Evolutionary conservation across 2,888 invertebrate species (phyloP).

Genomic region (Cotesia congregata): DNA sequence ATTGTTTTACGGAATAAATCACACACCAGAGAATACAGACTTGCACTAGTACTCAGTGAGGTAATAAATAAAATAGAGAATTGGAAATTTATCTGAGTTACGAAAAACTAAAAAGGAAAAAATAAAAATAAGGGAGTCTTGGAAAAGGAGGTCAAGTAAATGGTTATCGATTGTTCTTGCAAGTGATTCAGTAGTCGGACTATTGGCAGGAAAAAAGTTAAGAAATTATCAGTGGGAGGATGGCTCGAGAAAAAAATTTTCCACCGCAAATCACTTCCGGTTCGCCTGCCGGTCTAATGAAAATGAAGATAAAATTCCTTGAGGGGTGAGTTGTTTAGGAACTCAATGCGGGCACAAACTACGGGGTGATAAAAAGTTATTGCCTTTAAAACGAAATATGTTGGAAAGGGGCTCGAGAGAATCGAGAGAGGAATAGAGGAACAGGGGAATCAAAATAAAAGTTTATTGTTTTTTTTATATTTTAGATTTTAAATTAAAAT

Average conservation of each 20-base stretch:
- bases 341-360: neutral
- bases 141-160: conserved; percentile 2
- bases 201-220: conserved; percentile 34
- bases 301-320: conserved; percentile 54
- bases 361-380: neutral
- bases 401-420: too few species aligned
- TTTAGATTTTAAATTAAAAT: neutral
- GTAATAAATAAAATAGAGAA: neutral
- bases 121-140: conserved; percentile 1
- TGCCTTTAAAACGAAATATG: neutral
- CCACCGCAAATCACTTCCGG: conserved; percentile 64
- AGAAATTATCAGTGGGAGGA: conserved; percentile 6
- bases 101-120: neutral
- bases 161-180: conserved; percentile 16
- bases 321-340: conserved; percentile 57
- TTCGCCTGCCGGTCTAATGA: conserved; percentile 61
- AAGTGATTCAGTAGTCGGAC: conserved; percentile 25
- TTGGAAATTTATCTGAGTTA: conserved; percentile 2
- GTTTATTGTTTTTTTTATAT: neutral
- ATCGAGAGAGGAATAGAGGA: neutral
- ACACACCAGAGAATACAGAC: neutral
- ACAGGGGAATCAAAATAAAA: neutral
- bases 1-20: neutral
- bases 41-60: neutral
- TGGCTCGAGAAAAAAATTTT: conserved; percentile 36